Conservation (phyloP, 2,888 invertebrate genomes). For the Dicranocentrus wangi region DNA sequence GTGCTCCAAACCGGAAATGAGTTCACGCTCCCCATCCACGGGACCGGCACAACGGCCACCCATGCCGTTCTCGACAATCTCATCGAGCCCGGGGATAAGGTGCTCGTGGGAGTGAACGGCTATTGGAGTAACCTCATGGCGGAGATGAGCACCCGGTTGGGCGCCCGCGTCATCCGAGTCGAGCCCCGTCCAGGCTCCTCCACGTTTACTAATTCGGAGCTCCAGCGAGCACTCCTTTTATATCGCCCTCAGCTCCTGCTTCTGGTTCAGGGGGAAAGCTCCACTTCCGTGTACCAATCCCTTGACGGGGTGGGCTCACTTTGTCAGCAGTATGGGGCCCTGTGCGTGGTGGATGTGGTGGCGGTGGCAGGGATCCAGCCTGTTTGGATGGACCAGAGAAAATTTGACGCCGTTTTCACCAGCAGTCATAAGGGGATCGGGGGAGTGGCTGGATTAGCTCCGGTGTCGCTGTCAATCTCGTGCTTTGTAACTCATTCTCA, state of each 20-base stretch:
- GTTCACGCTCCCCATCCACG: slow-evolving; percentile 86
- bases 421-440: slow-evolving; percentile 86
- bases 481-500: not conserved
- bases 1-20: slow-evolving; percentile 88
- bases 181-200: not conserved
- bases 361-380: slow-evolving; percentile 84
- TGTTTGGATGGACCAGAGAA: slow-evolving; percentile 82
- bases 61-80: slow-evolving; percentile 88
- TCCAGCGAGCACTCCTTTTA: slow-evolving; percentile 77
- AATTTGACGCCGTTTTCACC: slow-evolving; percentile 83
- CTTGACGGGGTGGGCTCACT: slow-evolving; percentile 85
- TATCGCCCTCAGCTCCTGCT: slow-evolving; percentile 84
- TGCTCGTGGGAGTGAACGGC: slow-evolving; percentile 84
- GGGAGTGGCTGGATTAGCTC: slow-evolving; percentile 84
- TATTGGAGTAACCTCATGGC: slow-evolving; percentile 89
- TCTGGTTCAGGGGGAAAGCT: slow-evolving; percentile 90
- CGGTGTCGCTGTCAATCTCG: slow-evolving; percentile 81
- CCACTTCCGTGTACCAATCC: slow-evolving; percentile 87
- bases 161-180: not conserved
- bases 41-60: slow-evolving; percentile 85
- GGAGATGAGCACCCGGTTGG: slow-evolving; percentile 78
- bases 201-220: slow-evolving; percentile 15
- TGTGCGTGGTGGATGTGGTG: slow-evolving; percentile 84
- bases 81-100: slow-evolving; percentile 83
- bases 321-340: slow-evolving; percentile 83